Percentiles rank a stretch among this genome's conserved stretches.
phyloP scores from a whole-genome alignment of 1,140 invertebrate genomes.

The Adelges cooleyi region DNA sequence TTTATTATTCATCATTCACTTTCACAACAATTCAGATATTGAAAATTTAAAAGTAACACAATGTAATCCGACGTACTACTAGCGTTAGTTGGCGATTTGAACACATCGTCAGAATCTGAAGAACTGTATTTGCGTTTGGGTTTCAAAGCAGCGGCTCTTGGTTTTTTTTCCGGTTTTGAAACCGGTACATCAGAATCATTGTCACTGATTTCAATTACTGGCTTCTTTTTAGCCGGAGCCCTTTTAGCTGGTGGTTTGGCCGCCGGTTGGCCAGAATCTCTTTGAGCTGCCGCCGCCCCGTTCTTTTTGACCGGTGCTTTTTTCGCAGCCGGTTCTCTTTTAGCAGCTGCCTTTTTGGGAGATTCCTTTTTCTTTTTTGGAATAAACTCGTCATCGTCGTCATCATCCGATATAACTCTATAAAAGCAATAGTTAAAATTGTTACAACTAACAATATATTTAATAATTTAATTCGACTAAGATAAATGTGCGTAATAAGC shows the following conservation, averaged over 20 bases:
- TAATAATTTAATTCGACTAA: neutral
- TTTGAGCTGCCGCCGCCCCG: slow-evolving; percentile 41
- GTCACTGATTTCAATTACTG: neutral
- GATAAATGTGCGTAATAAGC: neutral
- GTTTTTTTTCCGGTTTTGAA: neutral
- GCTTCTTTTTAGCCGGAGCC: neutral
- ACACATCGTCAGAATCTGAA: slow-evolving; percentile 4
- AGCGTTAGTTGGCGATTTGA: neutral
- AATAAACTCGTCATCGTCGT: slow-evolving; percentile 12
- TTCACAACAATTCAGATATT: neutral
- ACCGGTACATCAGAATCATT: neutral
- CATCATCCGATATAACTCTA: slow-evolving; percentile 2
- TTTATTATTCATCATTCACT: too few relatives aligned
- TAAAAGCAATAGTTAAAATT: neutral
- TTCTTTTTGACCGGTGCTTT: neutral
- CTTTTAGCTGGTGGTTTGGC: neutral
- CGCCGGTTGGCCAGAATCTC: neutral
- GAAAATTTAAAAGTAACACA: neutral
- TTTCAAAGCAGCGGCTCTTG: neutral
- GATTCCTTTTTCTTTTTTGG: slow-evolving; percentile 21
- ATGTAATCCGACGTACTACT: neutral
- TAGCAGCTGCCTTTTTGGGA: slow-evolving; percentile 2
- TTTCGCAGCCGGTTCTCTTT: slow-evolving; percentile 5
- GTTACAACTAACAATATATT: too few relatives aligned
- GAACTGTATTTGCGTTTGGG: slow-evolving; percentile 11